Conservation (phyloP, 2,113 vertebrate species). For the Bufo gargarizans region DNA sequence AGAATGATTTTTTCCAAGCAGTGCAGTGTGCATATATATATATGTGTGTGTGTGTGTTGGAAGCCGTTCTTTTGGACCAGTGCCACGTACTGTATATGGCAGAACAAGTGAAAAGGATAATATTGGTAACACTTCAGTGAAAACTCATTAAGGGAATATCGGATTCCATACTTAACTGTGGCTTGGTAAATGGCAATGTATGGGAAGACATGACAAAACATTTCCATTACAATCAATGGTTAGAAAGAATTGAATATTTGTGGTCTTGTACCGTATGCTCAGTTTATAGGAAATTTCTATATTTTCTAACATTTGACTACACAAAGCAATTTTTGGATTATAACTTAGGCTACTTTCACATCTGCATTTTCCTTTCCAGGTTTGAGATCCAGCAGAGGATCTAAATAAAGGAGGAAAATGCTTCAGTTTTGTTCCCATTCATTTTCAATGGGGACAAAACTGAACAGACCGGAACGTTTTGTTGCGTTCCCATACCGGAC, state of each 20-base stretch:
- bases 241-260: not conserved
- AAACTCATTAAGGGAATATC: conserved; percentile 43
- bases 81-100: conserved; percentile 44
- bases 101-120: conserved; percentile 36
- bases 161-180: conserved; percentile 24
- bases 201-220: conserved; percentile 22
- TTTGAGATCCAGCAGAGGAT: no score
- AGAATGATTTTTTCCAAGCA: conserved; percentile 58
- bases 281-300: not conserved
- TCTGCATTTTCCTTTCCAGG: no score
- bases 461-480: no score
- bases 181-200: conserved; percentile 21
- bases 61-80: conserved; percentile 37
- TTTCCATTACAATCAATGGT: conserved; percentile 16
- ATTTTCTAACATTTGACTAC: not conserved
- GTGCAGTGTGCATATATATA: conserved; percentile 43
- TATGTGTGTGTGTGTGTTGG: conserved; percentile 51
- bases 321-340: not conserved
- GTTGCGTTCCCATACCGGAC: no score
- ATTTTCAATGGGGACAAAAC: no score
- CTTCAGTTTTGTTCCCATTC: no score
- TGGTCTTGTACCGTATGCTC: not conserved
- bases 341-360: no score
- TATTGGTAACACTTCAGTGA: conserved; percentile 52
- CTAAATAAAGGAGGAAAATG: no score